Base-by-base conservation (phyloP, 2,888 invertebrate genomes). In the Chymomyza fuscimana region DNA sequence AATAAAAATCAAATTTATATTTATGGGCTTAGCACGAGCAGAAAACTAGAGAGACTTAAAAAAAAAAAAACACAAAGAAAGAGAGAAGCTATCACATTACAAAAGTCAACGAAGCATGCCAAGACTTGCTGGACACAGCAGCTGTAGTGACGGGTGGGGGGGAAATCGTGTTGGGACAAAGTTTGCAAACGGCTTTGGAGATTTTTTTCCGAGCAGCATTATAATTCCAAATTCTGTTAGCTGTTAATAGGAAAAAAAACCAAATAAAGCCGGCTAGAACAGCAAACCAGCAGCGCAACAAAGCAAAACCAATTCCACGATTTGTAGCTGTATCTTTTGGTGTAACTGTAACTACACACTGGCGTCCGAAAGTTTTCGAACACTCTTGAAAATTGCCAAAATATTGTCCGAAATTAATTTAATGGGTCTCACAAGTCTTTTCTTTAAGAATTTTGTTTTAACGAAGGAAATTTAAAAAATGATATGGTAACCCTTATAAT, bases 1-100 rank as follows among this genome's bases (percentile, higher is more conserved):
- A 46, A 46, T 70, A 76, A 82, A 86, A 84, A 86, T 81, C 84
- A 83, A 72, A 83, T 83, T 78, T 80, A 81, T 83, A 86, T 83
- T 86, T 83, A 83, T 81, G 81, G 64, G 66, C 58, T 12, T 29
- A 54, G 54, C 32, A 9, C 32, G 32, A 32, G 7, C 22, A 54
- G 22, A 22, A 19, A 22, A 9, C 10, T 54, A 32, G 52, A 67
- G 29, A 61, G 54, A 54, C 54, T 5, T n/a, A 51, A 22, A n/a
- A 22, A 19, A 15, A 19, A n/a, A 16, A 19, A 54, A 16, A 54
- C 54, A 54, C 15, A 51, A 16, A 51, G 5, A 51, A 51, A 5
- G 6, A 51, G 1, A 4, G 7, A 4, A 32, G 40, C 40, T 46
- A 46, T 46, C 40, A 46, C 40, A 46, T 46, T 46, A 46, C 40